These are phyloP conservation scores for Engystomops pustulosus DNA, from an alignment of 2,113 vertebrate species.

Conservation along the genomic window DNA sequence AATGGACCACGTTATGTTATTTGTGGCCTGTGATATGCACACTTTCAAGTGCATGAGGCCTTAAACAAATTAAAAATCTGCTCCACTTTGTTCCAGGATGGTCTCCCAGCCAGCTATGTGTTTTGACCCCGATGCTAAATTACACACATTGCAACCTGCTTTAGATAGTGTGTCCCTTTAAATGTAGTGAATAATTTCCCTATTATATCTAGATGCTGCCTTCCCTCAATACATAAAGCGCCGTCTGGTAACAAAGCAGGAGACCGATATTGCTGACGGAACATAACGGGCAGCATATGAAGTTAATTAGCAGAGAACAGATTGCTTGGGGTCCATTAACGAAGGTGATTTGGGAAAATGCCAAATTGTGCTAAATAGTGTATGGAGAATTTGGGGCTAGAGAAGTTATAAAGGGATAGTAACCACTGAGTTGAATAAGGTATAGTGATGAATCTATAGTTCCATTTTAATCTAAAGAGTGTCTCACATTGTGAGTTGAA, in stretches of 20 bases:
- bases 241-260: slow-evolving; percentile 24
- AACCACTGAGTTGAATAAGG: background rate
- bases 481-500: background rate
- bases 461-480: too few species aligned
- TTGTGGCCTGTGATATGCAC: too few species aligned
- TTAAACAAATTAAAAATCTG: too few species aligned
- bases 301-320: slow-evolving; percentile 44
- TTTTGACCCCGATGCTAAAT: too few species aligned
- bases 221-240: background rate
- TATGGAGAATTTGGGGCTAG: background rate
- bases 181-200: background rate
- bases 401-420: background rate
- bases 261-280: slow-evolving; percentile 23
- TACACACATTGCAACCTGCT: too few species aligned
- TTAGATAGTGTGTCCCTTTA: background rate
- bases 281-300: slow-evolving; percentile 43
- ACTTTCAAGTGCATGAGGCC: too few species aligned
- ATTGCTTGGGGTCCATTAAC: slow-evolving; percentile 47
- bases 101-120: too few species aligned
- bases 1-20: too few species aligned
- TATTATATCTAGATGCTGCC: background rate
- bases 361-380: slow-evolving; percentile 28
- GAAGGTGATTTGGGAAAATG: slow-evolving; percentile 35
- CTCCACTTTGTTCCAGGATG: too few species aligned
- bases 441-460: too few species aligned